Conservation (phyloP, 2,888 invertebrate genomes). For the Luperina testacea region DNA sequence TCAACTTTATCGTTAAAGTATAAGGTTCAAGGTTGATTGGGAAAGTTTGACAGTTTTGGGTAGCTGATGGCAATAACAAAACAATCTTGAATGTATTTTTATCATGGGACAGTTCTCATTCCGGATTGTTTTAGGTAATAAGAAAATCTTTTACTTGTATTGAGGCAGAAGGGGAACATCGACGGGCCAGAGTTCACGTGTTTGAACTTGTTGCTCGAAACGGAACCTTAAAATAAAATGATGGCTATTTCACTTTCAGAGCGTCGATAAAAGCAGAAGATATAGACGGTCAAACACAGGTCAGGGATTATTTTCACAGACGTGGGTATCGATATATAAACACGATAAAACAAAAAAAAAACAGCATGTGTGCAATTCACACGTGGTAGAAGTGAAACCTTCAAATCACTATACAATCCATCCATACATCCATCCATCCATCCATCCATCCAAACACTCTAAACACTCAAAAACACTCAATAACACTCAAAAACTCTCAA, state of each 20-base stretch:
- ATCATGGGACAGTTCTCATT: neutral
- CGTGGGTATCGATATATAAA: too few species aligned
- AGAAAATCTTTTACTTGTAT: conserved; percentile 59
- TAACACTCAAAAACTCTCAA: too few species aligned
- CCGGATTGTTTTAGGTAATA: neutral
- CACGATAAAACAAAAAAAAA: too few species aligned
- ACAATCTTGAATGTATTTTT: neutral
- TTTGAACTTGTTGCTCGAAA: conserved; percentile 51
- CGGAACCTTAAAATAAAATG: conserved; percentile 14
- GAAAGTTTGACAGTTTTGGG: too few species aligned
- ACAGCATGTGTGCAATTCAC: too few species aligned
- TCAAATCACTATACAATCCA: too few species aligned
- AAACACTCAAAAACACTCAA: too few species aligned
- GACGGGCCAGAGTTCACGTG: conserved; percentile 74
- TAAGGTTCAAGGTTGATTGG: too few species aligned
- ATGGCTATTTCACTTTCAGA: neutral
- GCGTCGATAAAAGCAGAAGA: neutral
- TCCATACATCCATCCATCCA: too few species aligned
- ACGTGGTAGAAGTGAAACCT: too few species aligned
- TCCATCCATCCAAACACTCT: too few species aligned
- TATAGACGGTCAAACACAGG: neutral
- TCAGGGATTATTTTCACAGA: neutral
- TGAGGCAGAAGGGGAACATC: conserved; percentile 69
- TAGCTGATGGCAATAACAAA: neutral
- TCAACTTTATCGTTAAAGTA: too few species aligned